These are phyloP conservation scores for Zosterops lateralis DNA, from an alignment of 2,113 vertebrate species.

Conservation along the genomic window DNA sequence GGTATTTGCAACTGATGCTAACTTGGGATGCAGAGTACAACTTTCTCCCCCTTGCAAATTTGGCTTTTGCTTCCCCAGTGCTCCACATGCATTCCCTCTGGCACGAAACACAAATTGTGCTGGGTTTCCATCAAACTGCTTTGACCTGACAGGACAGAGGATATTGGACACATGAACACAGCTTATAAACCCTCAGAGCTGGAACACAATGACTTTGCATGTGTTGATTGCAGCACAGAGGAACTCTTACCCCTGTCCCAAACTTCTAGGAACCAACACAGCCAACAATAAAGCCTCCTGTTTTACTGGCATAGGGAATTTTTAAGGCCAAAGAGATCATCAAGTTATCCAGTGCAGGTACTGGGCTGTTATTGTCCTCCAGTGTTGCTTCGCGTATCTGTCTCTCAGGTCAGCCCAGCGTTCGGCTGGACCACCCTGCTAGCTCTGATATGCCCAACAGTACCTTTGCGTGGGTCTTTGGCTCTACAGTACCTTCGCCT, in stretches of 20 bases:
- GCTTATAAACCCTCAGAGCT: not conserved
- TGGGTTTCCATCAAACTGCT: not conserved
- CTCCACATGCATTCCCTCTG: rapidly evolving
- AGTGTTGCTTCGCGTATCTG: too few species aligned
- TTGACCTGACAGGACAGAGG: not conserved
- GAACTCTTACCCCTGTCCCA: not conserved
- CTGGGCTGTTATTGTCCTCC: not conserved
- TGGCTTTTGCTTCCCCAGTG: not conserved
- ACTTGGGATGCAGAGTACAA: not conserved
- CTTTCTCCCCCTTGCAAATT: not conserved
- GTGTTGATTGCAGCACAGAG: rapidly evolving
- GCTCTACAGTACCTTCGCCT: too few species aligned
- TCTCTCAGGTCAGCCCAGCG: too few species aligned
- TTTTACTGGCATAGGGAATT: not conserved
- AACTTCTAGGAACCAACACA: not conserved
- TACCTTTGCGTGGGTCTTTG: too few species aligned
- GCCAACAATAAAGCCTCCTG: not conserved
- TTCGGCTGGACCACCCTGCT: too few species aligned
- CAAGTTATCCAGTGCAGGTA: not conserved
- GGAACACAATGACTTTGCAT: rapidly evolving
- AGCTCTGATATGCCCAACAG: too few species aligned
- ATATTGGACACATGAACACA: not conserved
- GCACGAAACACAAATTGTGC: not conserved
- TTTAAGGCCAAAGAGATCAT: not conserved
- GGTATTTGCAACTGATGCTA: not conserved